phyloP scores from a whole-genome alignment of 2,888 invertebrate species.

The Gastracanthus pulcherrimus region DNA sequence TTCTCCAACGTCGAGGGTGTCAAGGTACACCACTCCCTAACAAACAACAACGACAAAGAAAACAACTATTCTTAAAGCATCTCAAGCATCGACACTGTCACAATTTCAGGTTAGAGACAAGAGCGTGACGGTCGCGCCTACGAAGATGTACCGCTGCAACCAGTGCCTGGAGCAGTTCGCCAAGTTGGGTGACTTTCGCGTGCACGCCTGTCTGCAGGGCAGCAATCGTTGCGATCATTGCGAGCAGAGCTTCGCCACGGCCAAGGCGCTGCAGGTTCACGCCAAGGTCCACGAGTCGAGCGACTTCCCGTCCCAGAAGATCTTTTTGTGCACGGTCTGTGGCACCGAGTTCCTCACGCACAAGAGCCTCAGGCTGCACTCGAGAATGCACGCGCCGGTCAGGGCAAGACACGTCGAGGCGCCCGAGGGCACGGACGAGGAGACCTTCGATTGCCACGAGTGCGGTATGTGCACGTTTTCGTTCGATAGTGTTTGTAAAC shows the following conservation, averaged over 20 bases:
- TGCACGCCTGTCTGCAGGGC: slow-evolving; percentile 76
- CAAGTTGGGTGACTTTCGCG: slow-evolving; percentile 76
- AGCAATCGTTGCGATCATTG: slow-evolving; percentile 73
- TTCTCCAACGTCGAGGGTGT: slow-evolving; percentile 75
- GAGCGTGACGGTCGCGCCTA: slow-evolving; percentile 61
- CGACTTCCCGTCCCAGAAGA: slow-evolving; percentile 66
- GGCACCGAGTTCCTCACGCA: slow-evolving; percentile 84
- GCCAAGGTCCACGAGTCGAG: slow-evolving; percentile 77
- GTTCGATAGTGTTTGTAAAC: too few relatives aligned
- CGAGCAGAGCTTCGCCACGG: slow-evolving; percentile 72
- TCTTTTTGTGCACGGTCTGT: slow-evolving; percentile 83
- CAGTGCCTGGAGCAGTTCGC: slow-evolving; percentile 78
- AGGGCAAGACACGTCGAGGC: slow-evolving; percentile 79
- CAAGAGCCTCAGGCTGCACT: slow-evolving; percentile 84
- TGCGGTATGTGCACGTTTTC: slow-evolving; percentile 68
- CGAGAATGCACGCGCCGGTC: slow-evolving; percentile 86
- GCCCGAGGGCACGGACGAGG: slow-evolving; percentile 72
- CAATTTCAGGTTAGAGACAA: slow-evolving; percentile 70
- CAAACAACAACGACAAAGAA: too few relatives aligned
- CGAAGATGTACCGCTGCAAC: slow-evolving; percentile 77
- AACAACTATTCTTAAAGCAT: too few relatives aligned
- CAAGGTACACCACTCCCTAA: too few relatives aligned
- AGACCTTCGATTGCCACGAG: slow-evolving; percentile 73
- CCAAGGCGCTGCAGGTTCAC: slow-evolving; percentile 81
- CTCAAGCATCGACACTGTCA: too few relatives aligned